Conservation (phyloP, 2,888 invertebrate genomes). For the Limnephilus marmoratus region DNA sequence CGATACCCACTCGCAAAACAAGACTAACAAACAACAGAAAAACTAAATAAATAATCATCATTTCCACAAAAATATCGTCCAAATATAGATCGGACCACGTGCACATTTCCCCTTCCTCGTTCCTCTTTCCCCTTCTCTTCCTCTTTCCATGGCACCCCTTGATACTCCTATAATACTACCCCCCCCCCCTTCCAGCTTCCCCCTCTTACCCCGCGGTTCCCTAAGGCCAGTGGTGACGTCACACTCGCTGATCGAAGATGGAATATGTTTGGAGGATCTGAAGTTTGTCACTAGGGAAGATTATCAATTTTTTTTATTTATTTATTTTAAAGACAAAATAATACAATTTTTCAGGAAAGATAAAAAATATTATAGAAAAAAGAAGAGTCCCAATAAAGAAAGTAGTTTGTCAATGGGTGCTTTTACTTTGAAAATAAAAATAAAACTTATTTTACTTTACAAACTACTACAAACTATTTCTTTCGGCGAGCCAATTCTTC, state of each 20-base stretch:
- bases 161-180: neutral
- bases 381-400: too few relatives aligned
- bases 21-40: neutral
- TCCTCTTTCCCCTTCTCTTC: neutral
- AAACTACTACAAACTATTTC: too few relatives aligned
- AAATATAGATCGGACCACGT: conserved; percentile 34
- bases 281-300: neutral
- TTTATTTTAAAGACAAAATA: too few relatives aligned
- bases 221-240: conserved; percentile 34
- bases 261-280: neutral
- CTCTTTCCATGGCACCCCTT: neutral
- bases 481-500: too few relatives aligned
- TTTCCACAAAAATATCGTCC: conserved; percentile 12
- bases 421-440: too few relatives aligned
- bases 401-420: too few relatives aligned
- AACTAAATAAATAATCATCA: neutral
- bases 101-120: neutral
- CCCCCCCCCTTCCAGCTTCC: neutral
- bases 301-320: too few relatives aligned
- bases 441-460: too few relatives aligned
- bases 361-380: too few relatives aligned
- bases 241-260: neutral
- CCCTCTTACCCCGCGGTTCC: conserved; percentile 1
- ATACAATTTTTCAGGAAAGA: too few relatives aligned
- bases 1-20: neutral